Conservation (phyloP, 2,113 vertebrate species). For the Phaethornis superciliosus region DNA sequence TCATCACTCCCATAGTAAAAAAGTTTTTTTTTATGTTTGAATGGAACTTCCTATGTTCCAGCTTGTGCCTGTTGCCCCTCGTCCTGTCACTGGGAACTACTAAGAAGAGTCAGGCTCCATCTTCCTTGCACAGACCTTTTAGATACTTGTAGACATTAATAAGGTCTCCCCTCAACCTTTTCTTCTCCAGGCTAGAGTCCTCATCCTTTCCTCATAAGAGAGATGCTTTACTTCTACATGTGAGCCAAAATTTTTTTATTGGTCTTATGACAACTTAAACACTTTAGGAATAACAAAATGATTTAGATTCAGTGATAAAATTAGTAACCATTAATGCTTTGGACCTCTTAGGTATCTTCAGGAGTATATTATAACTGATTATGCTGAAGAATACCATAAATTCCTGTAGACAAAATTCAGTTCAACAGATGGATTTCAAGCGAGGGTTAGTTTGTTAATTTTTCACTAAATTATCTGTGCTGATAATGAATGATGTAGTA, state of each 20-base stretch:
- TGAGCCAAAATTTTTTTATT: neutral
- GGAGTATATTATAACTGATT: neutral
- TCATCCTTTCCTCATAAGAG: too few species aligned
- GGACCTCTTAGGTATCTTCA: neutral
- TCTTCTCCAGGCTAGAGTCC: too few species aligned
- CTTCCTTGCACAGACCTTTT: too few species aligned
- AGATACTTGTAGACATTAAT: too few species aligned
- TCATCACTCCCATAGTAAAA: too few species aligned
- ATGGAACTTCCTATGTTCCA: too few species aligned
- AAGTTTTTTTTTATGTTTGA: too few species aligned
- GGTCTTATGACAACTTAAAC: neutral
- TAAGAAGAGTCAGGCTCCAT: too few species aligned
- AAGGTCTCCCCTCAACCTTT: too few species aligned
- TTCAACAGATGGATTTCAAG: neutral
- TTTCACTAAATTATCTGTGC: neutral
- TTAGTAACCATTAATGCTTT: neutral
- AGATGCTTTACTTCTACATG: accelerated
- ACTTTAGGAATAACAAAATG: neutral
- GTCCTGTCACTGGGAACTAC: too few species aligned
- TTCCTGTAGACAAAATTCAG: neutral
- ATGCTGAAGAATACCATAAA: neutral
- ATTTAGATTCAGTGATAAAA: neutral
- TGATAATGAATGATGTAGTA: neutral
- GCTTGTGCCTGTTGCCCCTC: too few species aligned
- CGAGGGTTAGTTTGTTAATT: neutral